phyloP scores from a whole-genome alignment of 2,888 invertebrate species.

The Oxycera nigricornis region DNA sequence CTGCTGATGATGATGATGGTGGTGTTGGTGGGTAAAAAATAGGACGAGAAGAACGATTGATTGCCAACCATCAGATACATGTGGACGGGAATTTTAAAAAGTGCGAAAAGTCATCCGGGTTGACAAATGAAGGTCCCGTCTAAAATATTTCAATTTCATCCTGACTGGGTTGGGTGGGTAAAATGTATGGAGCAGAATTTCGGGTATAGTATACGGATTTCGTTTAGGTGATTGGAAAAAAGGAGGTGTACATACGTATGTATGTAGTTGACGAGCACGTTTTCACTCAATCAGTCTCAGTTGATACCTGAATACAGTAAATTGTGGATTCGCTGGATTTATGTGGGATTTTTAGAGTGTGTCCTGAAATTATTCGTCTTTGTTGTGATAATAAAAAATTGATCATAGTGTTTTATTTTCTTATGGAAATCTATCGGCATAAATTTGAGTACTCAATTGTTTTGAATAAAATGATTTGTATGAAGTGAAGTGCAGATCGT shows the following conservation, averaged over 20 bases:
- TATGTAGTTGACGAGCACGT: conserved; percentile 10
- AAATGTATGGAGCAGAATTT: background rate
- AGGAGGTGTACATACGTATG: background rate
- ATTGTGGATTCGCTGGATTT: too few relatives aligned
- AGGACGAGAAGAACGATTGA: conserved; percentile 41
- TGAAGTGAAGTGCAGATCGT: too few relatives aligned
- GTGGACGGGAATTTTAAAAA: conserved; percentile 47
- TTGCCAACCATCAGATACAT: conserved; percentile 46
- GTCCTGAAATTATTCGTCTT: too few relatives aligned
- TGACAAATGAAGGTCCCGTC: conserved; percentile 45
- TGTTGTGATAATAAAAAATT: too few relatives aligned
- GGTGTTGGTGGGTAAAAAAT: background rate
- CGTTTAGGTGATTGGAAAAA: background rate
- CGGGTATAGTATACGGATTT: background rate
- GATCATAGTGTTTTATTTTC: too few relatives aligned
- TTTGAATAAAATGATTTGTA: too few relatives aligned
- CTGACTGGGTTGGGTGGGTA: background rate
- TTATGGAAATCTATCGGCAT: too few relatives aligned
- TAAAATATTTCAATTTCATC: conserved; percentile 38
- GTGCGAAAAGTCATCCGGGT: conserved; percentile 33
- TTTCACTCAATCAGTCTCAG: conserved; percentile 28
- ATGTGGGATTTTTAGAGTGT: too few relatives aligned
- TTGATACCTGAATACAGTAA: conserved; percentile 22
- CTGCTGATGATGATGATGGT: background rate
- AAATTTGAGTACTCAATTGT: too few relatives aligned